Percentiles rank a stretch among this genome's conserved stretches.
Evolutionary conservation across 23 tunicate genomes (phyloP).

Genomic region (Trididemnum miniatum): DNA sequence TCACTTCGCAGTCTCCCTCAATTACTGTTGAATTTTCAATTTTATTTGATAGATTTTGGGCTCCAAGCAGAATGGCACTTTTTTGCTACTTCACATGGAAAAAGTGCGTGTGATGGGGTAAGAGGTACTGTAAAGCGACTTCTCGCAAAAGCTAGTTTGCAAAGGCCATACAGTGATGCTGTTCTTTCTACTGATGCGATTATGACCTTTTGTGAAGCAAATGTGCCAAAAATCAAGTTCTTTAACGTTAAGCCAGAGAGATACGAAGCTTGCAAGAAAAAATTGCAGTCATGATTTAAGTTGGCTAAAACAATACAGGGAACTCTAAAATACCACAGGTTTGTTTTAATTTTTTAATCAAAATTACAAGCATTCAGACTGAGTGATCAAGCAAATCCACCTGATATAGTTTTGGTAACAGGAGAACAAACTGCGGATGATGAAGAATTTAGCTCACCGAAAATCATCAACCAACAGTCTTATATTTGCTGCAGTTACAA

Average conservation of each 20-base stretch:
- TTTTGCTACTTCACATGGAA: slow-evolving; percentile 36
- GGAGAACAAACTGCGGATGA: background rate
- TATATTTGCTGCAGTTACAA: slow-evolving; percentile 10
- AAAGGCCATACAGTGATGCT: slow-evolving; percentile 29
- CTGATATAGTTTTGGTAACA: slow-evolving; percentile 9
- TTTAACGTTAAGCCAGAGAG: slow-evolving; percentile 25
- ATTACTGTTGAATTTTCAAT: no score
- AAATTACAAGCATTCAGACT: background rate
- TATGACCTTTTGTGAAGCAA: slow-evolving; percentile 8
- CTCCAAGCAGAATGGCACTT: slow-evolving; percentile 28
- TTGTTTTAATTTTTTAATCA: slow-evolving; percentile 4
- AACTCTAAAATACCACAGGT: slow-evolving; percentile 20
- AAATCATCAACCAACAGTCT: background rate
- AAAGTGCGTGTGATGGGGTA: slow-evolving; percentile 30
- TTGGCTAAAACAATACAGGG: slow-evolving; percentile 13
- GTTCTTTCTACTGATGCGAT: slow-evolving; percentile 18
- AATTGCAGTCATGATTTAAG: background rate
- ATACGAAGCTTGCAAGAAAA: slow-evolving; percentile 26
- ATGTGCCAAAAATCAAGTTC: background rate
- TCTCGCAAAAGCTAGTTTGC: slow-evolving; percentile 11
- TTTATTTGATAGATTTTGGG: no score
- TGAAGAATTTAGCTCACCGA: background rate
- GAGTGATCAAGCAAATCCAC: slow-evolving; percentile 14
- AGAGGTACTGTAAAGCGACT: slow-evolving; percentile 23
- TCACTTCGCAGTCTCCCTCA: no score